Percentiles rank a stretch among this genome's conserved stretches.
Conservation (phyloP, 2,113 vertebrate genomes). For the Aix galericulata region DNA sequence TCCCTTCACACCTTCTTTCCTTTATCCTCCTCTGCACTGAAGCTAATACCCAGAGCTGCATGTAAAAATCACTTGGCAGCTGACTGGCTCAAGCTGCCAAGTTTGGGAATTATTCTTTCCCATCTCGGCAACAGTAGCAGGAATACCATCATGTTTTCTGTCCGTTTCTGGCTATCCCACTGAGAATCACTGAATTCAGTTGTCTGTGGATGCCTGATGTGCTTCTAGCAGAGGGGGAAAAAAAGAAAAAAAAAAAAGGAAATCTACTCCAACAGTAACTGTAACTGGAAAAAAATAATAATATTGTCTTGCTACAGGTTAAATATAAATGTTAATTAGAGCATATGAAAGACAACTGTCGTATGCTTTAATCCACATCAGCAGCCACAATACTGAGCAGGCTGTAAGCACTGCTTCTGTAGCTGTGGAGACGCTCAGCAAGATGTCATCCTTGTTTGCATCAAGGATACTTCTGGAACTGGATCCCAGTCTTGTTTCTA, state of each 20-base stretch:
- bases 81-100: background rate
- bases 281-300: background rate
- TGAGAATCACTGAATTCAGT: background rate
- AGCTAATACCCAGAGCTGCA: background rate
- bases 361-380: background rate
- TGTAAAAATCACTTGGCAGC: background rate
- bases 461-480: background rate
- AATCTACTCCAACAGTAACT: background rate
- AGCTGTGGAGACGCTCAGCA: background rate
- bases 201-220: background rate
- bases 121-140: background rate
- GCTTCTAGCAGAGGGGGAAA: background rate
- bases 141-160: background rate
- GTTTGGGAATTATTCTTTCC: background rate
- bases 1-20: background rate
- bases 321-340: background rate
- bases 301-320: background rate
- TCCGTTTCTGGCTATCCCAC: background rate
- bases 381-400: background rate
- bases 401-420: background rate
- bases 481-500: background rate
- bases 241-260: too few species aligned
- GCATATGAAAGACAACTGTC: background rate
- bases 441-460: fast-evolving
- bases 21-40: background rate